A percentile compares a stretch with the other conserved stretches of the same genome.
These are phyloP conservation scores for Amazona finschi DNA, from an alignment of 2,797 vertebrate species.

Conservation along the genomic window DNA sequence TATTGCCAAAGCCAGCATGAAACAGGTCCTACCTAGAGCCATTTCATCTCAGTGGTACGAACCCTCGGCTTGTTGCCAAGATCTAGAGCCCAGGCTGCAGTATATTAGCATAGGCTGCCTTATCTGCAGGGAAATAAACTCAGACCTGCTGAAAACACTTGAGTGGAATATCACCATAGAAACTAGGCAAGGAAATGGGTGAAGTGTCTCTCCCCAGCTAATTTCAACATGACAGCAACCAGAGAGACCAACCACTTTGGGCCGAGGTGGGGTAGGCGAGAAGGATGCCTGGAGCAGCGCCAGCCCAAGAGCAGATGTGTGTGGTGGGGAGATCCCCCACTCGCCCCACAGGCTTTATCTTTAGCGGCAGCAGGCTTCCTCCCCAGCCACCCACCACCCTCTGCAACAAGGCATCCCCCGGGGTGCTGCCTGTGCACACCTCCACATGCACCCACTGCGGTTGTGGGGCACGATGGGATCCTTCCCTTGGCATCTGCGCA, in stretches of 20 bases:
- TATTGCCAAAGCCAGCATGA: neutral
- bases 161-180: slow-evolving; percentile 83
- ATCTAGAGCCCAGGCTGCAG: slow-evolving; percentile 4
- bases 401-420: neutral
- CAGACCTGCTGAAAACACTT: slow-evolving; percentile 69
- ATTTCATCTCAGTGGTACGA: neutral
- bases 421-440: neutral
- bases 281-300: neutral
- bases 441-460: accelerated
- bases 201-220: slow-evolving; percentile 73
- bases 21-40: neutral
- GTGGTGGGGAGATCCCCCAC: neutral
- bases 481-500: accelerated
- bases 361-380: neutral
- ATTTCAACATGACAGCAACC: slow-evolving; percentile 60
- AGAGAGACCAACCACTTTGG: neutral
- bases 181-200: slow-evolving; percentile 75
- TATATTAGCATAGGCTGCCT: slow-evolving; percentile 48
- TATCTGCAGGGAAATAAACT: slow-evolving; percentile 70
- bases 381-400: neutral
- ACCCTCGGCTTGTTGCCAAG: neutral
- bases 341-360: neutral
- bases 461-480: neutral
- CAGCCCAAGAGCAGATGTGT: neutral
- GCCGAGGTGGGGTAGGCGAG: neutral